Evolutionary conservation across 2,888 invertebrate genomes (phyloP).

Genomic region (Calameuta idolon): DNA sequence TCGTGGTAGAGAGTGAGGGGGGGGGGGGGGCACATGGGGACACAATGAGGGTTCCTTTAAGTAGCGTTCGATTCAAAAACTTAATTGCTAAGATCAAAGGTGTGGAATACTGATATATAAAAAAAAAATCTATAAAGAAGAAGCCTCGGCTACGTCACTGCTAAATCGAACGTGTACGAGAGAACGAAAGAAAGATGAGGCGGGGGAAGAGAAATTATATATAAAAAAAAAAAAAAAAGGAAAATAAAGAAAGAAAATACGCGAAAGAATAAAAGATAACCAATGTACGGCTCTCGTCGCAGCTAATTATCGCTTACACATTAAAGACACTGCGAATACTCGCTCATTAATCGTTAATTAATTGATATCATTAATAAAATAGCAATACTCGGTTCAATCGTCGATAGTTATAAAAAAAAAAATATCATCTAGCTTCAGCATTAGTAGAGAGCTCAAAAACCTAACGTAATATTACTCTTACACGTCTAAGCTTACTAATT

Average conservation of each 20-base stretch:
- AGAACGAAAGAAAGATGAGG: not conserved
- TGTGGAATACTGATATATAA: conserved; percentile 65
- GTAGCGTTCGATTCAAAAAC: conserved; percentile 53
- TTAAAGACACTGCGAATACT: not conserved
- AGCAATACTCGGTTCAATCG: conserved; percentile 60
- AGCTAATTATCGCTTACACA: conserved; percentile 45
- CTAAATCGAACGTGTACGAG: conserved; percentile 47
- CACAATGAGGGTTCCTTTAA: conserved; percentile 41
- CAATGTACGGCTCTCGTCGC: conserved; percentile 44
- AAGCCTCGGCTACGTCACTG: conserved; percentile 60
- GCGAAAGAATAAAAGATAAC: conserved; percentile 13
- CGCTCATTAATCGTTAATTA: conserved; percentile 24
- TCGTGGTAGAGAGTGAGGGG: conserved; percentile 16
- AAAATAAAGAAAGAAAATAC: not conserved
- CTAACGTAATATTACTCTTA: conserved; percentile 33
- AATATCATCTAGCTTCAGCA: conserved; percentile 55
- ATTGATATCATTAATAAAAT: conserved; percentile 57
- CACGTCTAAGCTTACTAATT: conserved; percentile 20
- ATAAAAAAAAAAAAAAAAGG: not conserved
- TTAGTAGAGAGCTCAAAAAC: conserved; percentile 59
- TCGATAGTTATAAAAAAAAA: conserved; percentile 53
- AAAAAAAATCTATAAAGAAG: conserved; percentile 54
- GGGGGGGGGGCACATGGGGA: not conserved
- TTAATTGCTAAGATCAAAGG: conserved; percentile 59
- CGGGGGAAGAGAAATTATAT: too few species aligned